Base-by-base conservation (phyloP, 2,888 invertebrate species). In the Toxonevra muliebris region DNA sequence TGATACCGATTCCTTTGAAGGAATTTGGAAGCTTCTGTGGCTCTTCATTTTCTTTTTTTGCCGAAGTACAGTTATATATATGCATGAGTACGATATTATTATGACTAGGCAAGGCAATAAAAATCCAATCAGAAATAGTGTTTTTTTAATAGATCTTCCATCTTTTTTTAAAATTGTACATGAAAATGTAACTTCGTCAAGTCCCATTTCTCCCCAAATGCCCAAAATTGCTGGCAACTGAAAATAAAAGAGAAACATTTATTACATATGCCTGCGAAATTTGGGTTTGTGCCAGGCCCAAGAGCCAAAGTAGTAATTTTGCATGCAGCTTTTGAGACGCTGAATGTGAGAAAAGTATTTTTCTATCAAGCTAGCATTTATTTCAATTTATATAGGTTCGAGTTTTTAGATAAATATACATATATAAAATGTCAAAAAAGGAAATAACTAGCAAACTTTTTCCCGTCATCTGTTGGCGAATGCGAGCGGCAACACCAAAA, bases 161-260 rank as follows among this genome's bases (percentile, higher is more conserved):
- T 92, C 87, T 79, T 93, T 92, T 71, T 89, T 88, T 60, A 95
- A 87, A 75, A 96, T 95, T 20, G 96, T 96, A 84, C 96, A 96
- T 0, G 95, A 95, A 83, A 95, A 96, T 1, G 95, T 94, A 19
- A 89, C 87, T 41, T 88, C 87, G 75, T 95, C 92, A 48, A 95
- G 86, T 0, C 95, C 96, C 71, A 96, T 87, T 75, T 89, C 90
- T 15, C 96, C 96, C 95, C 95, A 96, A 17, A 93, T 86, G 63
- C 92, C 94, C 11, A 94, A 84, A 20, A 94, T 86, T 0, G 95
- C 93, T 5, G 94, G 94, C 30, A 94, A 84, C 88, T 94, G 40
- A 88, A 61, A 68, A 65, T 30, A 20, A 55, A 54, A 40, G 43
- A 55, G 15, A 43, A 60, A 53, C 13, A 30, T 4, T 30, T 30